Base-by-base conservation (phyloP, 1,140 invertebrate genomes). In the Calephelis virginiensis region DNA sequence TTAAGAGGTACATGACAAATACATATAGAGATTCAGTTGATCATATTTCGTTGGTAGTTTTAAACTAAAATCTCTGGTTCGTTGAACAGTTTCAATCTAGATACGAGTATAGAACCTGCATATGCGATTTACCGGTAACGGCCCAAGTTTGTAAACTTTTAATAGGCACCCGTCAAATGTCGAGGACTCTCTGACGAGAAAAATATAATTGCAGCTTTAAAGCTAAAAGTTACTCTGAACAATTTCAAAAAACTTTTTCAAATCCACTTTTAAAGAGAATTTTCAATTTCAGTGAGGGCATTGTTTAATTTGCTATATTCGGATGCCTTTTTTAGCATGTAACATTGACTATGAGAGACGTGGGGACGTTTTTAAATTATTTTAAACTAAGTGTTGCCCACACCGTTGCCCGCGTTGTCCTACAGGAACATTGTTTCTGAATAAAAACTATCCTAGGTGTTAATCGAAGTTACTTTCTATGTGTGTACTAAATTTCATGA, bases 101-200 rank as follows among this genome's bases (percentile, higher is more conserved):
- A 53, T 10, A 53, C 50, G 50, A 53, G 50, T 53, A 53, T 53
- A 53, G 61, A 45, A 69, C 68, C 68, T 69, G 68, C 68, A 69
- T 65, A 64, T 61, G 62, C 60, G 47, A 69, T 56, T 45, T 49
- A 14, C 45, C 8, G 37, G 50, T 53, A 53, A 56, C 50, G 28
- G 17, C 17, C 28, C 50, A 56, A 56, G 50, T 56, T 56, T 56
- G 50, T 56, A 65, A 65, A 69, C 68, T 69, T 71, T 71, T 71
- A 71, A 71, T 68, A 71, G 70, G 66, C 61, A 60, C 66, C 60
- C 70, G 67, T 71, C 66, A 65, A 68, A 66, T 47, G 53, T 63
- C 63, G 40, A 65, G 50, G 17, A 68, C 47, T 71, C 66, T 53
- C 50, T 56, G 50, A 56, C 50, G 62, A 47, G 47, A 40, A 53